phyloP scores from a whole-genome alignment of 2,113 vertebrate genomes.

The Pseudopodoces humilis region DNA sequence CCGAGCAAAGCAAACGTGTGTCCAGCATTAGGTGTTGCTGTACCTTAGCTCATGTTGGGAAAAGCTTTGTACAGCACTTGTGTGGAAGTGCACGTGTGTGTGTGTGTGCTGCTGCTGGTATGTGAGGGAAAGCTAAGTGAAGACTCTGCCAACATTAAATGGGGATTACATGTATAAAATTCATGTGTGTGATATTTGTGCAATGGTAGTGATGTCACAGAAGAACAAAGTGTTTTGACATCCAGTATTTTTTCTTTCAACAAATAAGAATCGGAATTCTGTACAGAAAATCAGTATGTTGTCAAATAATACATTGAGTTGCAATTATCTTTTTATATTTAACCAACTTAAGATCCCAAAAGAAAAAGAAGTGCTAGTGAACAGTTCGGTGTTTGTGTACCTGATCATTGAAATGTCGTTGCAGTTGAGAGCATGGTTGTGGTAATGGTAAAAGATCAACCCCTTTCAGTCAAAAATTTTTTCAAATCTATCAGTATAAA shows the following conservation, averaged over 20 bases:
- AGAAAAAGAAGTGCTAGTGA: neutral
- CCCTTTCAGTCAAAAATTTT: neutral
- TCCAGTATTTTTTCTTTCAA: neutral
- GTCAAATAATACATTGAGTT: neutral
- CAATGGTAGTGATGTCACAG: neutral
- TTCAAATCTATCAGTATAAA: neutral
- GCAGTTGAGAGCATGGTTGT: neutral
- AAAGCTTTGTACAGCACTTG: neutral
- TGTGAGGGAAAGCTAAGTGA: neutral
- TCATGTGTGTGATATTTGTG: neutral
- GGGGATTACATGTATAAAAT: neutral
- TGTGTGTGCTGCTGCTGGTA: neutral
- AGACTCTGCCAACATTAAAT: neutral
- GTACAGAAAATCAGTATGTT: neutral
- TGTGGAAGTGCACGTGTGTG: fast-evolving
- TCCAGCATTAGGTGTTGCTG: neutral
- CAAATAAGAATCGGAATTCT: neutral
- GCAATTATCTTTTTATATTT: neutral
- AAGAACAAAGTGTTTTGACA: neutral
- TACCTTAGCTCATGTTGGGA: neutral
- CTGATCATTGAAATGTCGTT: neutral
- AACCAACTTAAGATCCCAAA: neutral
- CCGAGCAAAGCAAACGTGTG: neutral
- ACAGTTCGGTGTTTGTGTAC: neutral
- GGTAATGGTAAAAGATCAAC: neutral